Evolutionary conservation across 2,888 invertebrate species (phyloP), one percentile per base, ranked within the genome.

Genomic region (Chesias legatella): DNA sequence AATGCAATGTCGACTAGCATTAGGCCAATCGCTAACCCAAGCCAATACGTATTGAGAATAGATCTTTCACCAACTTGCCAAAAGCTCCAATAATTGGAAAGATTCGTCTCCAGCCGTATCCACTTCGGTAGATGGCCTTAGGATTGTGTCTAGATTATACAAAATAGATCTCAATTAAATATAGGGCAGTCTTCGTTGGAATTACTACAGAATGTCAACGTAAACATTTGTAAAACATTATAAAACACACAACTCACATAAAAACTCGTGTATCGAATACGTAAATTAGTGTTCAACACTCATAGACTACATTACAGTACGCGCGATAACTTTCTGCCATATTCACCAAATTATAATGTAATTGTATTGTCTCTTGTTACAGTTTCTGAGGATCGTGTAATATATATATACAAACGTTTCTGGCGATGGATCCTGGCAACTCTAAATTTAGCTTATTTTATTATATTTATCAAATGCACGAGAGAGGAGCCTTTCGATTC

Each of bases 111-210:
- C 13, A 5, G 3, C 2, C 13, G 5, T 17, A 17, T 17, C 13
- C 5, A 17, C 13, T 17, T 17, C 5, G 13, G 13, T 17, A 17
- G 13, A 5, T 17, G 13, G 77, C 67, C 73, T 76, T 73, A 79
- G 70, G 72, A 79, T 75, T 79, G 79, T 81, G 81, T 74, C 81
- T 85, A 85, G 73, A 74, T 79, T 82, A 83, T 84, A 85, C 79
- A 86, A 86, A 86, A 86, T 85, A 86, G 79, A 82, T 83, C 71
- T 84, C 81, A 83, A 83, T 84, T 85, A 85, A 83, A 78, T 82
- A 81, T 85, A 86, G 84, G 86, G 83, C 86, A 88, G 86, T 86
- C 86, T 86, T 86, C 71, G 79, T 83, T 85, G 85, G 84, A 84
- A 77, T 82, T 80, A 82, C 82, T 80, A 81, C 78, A 80, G 73